These are phyloP conservation scores for Pimpla rufipes DNA, from an alignment of 2,888 invertebrate species.

Conservation along the genomic window DNA sequence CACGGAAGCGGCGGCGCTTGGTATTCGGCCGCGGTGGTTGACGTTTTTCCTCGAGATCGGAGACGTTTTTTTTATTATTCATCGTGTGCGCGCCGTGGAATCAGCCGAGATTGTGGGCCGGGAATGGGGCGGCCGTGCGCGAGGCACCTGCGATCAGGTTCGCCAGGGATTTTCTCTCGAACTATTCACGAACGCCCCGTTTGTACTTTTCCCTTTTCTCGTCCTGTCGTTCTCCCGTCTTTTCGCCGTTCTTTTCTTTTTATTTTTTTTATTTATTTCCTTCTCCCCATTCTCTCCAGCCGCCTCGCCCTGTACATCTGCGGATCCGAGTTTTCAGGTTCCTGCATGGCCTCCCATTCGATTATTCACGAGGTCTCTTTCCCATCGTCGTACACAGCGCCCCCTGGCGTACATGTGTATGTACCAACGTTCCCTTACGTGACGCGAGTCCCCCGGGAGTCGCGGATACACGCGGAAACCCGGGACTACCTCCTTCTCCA, in stretches of 20 bases:
- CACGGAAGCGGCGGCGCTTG: not conserved
- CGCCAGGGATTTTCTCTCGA: not conserved
- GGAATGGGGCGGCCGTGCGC: too few species aligned
- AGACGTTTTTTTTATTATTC: not conserved
- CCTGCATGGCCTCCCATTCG: conserved; percentile 42
- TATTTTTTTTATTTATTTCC: conserved; percentile 10
- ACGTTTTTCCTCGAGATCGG: not conserved
- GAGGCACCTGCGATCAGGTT: not conserved
- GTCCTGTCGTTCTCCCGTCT: not conserved
- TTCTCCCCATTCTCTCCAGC: too few species aligned
- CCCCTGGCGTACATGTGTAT: not conserved
- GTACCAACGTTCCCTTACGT: conserved; percentile 22
- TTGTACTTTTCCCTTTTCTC: not conserved
- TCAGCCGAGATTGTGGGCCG: not conserved
- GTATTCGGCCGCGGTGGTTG: not conserved
- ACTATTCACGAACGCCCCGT: not conserved
- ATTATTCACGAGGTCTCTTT: conserved; percentile 56
- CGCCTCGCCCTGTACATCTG: conserved; percentile 2
- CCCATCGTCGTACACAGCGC: conserved; percentile 2
- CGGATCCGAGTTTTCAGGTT: conserved; percentile 22
- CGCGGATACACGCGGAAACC: conserved; percentile 15
- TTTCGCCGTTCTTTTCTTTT: not conserved
- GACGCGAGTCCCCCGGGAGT: conserved; percentile 20
- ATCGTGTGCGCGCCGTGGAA: not conserved
- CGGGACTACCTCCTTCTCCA: conserved; percentile 30